These are phyloP conservation scores for Littorina saxatilis DNA, from an alignment of 1,140 invertebrate species.

Conservation along the genomic window DNA sequence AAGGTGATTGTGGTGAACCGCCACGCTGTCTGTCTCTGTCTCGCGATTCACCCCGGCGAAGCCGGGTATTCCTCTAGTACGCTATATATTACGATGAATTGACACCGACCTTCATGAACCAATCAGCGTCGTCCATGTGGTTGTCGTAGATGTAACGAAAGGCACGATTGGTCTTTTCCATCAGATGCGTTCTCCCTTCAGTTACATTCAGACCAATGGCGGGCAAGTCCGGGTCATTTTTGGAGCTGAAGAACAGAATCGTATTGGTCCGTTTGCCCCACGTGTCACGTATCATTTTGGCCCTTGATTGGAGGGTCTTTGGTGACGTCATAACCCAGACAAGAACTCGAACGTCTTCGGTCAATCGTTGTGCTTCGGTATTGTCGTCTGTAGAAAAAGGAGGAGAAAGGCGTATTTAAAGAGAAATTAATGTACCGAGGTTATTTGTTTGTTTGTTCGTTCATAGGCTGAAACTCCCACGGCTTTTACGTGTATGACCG, in stretches of 20 bases:
- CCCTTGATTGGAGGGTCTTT: constrained; percentile 91
- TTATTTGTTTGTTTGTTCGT: no score
- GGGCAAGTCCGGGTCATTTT: constrained; percentile 55
- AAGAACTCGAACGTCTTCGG: constrained; percentile 83
- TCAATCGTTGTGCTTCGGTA: constrained; percentile 83
- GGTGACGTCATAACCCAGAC: no score
- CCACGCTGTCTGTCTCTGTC: no score
- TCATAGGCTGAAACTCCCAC: no score
- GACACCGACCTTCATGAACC: constrained; percentile 72
- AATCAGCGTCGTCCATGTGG: no score
- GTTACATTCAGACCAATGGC: constrained; percentile 61
- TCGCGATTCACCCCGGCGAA: no score
- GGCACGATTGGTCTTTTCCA: constrained; percentile 78
- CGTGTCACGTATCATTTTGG: constrained; percentile 93
- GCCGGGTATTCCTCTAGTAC: no score
- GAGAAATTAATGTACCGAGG: no score
- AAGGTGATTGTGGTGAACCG: no score
- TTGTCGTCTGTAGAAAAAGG: constrained; percentile 76
- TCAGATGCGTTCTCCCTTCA: constrained; percentile 59
- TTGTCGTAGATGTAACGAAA: constrained; percentile 84
- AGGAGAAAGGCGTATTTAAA: no score
- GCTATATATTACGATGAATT: no score
- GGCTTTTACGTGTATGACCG: no score
- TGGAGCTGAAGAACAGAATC: constrained; percentile 66
- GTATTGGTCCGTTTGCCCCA: constrained; percentile 96